These are phyloP conservation scores for Ctena decussata DNA, from an alignment of 2,888 invertebrate genomes.

Conservation along the genomic window DNA sequence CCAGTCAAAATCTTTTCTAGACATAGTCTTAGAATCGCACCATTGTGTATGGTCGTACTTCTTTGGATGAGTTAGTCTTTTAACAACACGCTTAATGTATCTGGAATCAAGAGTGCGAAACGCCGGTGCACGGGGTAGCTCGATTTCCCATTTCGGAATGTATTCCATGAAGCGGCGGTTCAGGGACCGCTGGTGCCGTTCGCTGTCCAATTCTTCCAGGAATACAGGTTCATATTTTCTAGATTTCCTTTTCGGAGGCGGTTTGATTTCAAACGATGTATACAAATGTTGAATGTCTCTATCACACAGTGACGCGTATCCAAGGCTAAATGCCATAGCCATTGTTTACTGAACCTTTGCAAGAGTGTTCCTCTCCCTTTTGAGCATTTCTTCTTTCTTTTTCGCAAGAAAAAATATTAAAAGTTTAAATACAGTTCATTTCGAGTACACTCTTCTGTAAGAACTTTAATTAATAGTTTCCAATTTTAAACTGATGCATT, in stretches of 20 bases:
- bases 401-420: too few relatives aligned
- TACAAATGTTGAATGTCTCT: conserved; percentile 52
- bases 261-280: conserved; percentile 30
- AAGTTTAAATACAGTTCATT: too few relatives aligned
- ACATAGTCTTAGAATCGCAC: neutral
- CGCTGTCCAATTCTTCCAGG: conserved; percentile 44
- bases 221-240: conserved; percentile 44
- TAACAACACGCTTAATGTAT: conserved; percentile 55
- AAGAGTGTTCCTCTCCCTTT: too few relatives aligned
- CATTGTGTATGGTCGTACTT: neutral
- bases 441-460: too few relatives aligned
- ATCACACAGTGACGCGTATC: conserved; percentile 52
- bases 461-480: too few relatives aligned
- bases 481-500: too few relatives aligned
- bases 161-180: conserved; percentile 63
- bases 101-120: conserved; percentile 52
- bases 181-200: conserved; percentile 18
- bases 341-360: neutral
- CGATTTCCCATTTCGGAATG: conserved; percentile 47
- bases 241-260: conserved; percentile 37
- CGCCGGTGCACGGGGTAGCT: conserved; percentile 64
- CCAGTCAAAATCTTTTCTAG: neutral
- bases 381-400: too few relatives aligned
- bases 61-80: conserved; percentile 42
- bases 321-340: conserved; percentile 57